These are phyloP conservation scores for Danio jaintianensis DNA, from an alignment of 2,797 vertebrate genomes.

Conservation along the genomic window DNA sequence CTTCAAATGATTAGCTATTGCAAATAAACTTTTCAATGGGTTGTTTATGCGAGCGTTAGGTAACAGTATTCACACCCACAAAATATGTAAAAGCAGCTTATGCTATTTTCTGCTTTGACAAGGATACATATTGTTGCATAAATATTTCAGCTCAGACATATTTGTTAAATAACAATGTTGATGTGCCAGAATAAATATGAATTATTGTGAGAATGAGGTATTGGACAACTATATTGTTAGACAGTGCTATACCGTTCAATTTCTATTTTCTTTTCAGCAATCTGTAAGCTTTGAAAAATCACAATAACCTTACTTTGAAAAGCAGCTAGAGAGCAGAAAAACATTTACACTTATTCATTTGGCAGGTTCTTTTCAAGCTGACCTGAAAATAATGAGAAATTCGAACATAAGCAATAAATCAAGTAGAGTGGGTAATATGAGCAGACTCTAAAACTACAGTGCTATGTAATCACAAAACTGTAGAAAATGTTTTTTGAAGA, in stretches of 20 bases:
- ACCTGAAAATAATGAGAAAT: not conserved
- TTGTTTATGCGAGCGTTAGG: not conserved
- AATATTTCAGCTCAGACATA: not conserved
- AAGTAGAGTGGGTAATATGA: not conserved
- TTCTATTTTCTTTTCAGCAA: not conserved
- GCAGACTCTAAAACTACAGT: not conserved
- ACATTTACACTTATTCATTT: constrained; percentile 1
- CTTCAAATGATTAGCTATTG: not conserved
- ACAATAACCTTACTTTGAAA: not conserved
- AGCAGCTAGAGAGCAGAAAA: not conserved
- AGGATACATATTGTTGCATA: not conserved
- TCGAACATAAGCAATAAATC: not conserved
- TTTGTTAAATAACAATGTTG: not conserved
- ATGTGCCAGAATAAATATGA: not conserved
- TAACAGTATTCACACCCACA: not conserved
- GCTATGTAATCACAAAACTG: not conserved
- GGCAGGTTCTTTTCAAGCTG: not conserved
- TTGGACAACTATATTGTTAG: no score
- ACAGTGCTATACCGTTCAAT: not conserved
- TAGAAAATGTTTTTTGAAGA: not conserved
- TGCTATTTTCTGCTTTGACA: not conserved
- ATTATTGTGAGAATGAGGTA: not conserved
- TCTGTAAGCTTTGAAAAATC: not conserved
- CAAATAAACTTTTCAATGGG: not conserved
- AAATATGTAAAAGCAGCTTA: not conserved